Percentiles rank a stretch among this genome's conserved stretches.
phyloP scores from a whole-genome alignment of 2,113 vertebrate species.

The Furnarius figulus region DNA sequence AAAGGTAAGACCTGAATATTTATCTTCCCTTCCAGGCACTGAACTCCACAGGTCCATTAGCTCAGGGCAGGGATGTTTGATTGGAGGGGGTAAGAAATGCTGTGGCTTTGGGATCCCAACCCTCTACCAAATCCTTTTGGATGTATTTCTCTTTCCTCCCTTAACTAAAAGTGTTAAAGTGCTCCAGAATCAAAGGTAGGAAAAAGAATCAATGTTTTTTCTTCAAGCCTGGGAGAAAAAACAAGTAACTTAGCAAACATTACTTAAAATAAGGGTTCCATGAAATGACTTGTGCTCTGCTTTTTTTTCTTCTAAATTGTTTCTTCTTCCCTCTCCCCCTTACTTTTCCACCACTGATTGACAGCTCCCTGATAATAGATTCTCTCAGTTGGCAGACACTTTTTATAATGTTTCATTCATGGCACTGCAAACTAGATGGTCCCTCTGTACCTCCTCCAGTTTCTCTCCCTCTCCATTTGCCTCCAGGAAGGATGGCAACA shows the following conservation, averaged over 20 bases:
- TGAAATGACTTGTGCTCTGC: neutral
- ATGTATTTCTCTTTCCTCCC: neutral
- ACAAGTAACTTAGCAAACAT: conserved; percentile 53
- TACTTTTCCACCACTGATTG: conserved; percentile 42
- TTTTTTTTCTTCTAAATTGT: neutral
- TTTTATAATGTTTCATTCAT: neutral
- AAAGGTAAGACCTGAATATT: neutral
- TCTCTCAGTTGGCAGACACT: conserved; percentile 14
- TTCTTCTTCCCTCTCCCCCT: conserved; percentile 13
- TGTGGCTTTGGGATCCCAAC: neutral
- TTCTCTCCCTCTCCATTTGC: neutral
- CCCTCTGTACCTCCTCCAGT: neutral
- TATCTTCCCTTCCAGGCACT: neutral
- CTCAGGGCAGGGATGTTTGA: neutral
- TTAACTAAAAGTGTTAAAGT: neutral
- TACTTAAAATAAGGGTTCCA: conserved; percentile 23
- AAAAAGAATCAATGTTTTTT: neutral
- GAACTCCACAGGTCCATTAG: neutral
- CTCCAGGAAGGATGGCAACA: neutral
- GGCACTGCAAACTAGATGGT: neutral
- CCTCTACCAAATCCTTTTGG: neutral
- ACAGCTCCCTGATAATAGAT: conserved; percentile 49
- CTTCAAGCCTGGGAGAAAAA: neutral
- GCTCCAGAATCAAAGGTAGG: neutral
- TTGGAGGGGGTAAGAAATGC: neutral